Conservation (phyloP, 2,797 vertebrate genomes). For the Artibeus lituratus region DNA sequence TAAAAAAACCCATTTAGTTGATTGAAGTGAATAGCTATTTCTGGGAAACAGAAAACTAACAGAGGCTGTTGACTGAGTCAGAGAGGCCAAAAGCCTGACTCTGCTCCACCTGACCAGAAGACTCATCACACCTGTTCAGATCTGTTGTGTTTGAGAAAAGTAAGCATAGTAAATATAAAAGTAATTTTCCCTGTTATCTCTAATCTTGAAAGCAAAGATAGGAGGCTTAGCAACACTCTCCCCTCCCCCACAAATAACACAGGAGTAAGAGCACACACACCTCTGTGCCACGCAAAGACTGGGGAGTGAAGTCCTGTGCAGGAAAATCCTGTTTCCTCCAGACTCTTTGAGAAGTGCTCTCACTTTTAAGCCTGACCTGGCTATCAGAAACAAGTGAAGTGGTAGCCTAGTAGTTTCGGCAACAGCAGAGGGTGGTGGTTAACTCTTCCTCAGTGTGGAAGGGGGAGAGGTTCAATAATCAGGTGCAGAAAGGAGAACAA, state of each 20-base stretch:
- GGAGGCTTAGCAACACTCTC: not conserved
- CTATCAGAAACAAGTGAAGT: not conserved
- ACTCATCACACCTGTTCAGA: not conserved
- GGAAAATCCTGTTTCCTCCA: not conserved
- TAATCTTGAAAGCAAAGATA: not conserved
- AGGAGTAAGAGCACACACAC: not conserved
- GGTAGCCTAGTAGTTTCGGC: not conserved
- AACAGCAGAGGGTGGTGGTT: no score
- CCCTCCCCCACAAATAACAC: no score
- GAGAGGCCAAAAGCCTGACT: not conserved
- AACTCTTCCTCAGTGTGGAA: not conserved
- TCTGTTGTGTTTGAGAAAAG: not conserved
- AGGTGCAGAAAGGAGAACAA: not conserved
- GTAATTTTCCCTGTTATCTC: not conserved
- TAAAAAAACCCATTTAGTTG: not conserved
- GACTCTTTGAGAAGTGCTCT: not conserved
- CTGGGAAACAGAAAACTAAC: not conserved
- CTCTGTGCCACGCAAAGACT: fast-evolving
- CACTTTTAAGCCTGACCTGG: not conserved
- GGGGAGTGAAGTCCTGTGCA: no score
- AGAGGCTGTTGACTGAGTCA: not conserved
- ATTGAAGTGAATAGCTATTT: not conserved
- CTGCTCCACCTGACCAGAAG: not conserved
- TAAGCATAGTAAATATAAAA: not conserved
- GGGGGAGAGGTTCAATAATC: not conserved